Base-by-base conservation (phyloP, 2,888 invertebrate genomes). In the Xylocampa areola region DNA sequence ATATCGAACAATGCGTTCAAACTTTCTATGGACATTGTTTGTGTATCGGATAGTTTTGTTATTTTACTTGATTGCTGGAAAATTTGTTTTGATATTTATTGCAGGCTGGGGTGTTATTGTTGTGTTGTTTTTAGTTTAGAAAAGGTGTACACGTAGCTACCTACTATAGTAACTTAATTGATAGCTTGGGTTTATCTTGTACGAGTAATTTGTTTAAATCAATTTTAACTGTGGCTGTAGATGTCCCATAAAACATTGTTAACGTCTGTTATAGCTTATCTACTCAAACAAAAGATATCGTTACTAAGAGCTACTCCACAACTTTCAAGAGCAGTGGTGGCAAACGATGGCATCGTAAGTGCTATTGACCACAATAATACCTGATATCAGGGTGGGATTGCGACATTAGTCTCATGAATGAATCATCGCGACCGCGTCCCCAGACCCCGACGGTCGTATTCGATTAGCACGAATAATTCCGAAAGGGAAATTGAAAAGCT, bases 401-500 rank as follows among this genome's bases (percentile, higher is more conserved):
- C 82, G 80, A 89, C 89, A 91, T 91, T 90, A 89, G 90, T 85
- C 91, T 92, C 91, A 92, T 92, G 92, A 92, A 92, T 93, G 92
- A 92, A 92, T 92, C 91, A 92, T 91, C 81, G 86, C 82, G 86
- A 87, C 84, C 85, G 87, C 76, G 85, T 85, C 86, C 85, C 87
- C 76, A 77, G 86, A 81, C 87, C 83, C 86, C 81, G 82, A 70
- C 85, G 90, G 89, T 90, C 90, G 91, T 90, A 91, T 91, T 92
- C 92, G 92, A 93, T 94, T 94, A 94, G 91, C 85, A 88, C 89
- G 89, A 92, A 92, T 94, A 91, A 94, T 93, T 91, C 90, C 88
- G 91, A 94, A 93, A 94, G 92, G 93, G 93, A 94, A 94, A 94
- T 94, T 93, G 93, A 94, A 94, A 92, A 92, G 92, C 92, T 90